A percentile compares a stretch with the other conserved stretches of the same genome.
Conservation (phyloP, 2,797 vertebrate species). For the Arnoldichthys spilopterus region DNA sequence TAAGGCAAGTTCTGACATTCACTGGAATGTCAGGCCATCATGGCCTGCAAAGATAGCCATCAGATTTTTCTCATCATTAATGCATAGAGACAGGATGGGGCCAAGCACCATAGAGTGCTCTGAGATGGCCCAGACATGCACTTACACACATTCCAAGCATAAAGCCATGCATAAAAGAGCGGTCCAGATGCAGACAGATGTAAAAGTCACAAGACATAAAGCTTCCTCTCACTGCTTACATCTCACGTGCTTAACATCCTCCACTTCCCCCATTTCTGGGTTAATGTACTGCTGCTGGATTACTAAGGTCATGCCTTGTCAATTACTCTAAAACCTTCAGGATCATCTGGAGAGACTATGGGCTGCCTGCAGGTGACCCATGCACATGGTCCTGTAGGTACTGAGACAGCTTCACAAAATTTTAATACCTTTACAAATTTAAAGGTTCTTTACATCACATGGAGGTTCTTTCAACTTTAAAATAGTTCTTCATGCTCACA, state of each 20-base stretch:
- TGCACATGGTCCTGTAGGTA: constrained; percentile 2
- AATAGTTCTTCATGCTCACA: too few species aligned
- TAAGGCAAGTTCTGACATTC: constrained; percentile 35
- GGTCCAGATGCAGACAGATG: constrained; percentile 17
- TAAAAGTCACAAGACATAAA: constrained; percentile 28
- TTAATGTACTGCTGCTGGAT: constrained; percentile 31
- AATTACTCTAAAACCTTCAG: constrained; percentile 1
- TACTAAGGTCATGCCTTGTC: constrained; percentile 13
- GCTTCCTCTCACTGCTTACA: constrained; percentile 34
- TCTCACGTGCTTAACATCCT: constrained; percentile 9
- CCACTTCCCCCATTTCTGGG: constrained; percentile 13
- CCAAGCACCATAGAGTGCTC: constrained; percentile 10
- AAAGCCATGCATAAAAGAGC: neutral
- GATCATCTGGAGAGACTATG: neutral
- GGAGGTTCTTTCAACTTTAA: too few species aligned
- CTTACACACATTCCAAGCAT: constrained; percentile 16
- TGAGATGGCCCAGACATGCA: constrained; percentile 21
- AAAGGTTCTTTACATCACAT: too few species aligned
- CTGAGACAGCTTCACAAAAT: neutral
- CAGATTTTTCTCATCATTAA: constrained; percentile 34
- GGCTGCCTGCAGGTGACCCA: neutral
- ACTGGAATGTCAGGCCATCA: constrained; percentile 30
- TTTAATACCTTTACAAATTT: too few species aligned
- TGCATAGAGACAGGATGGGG: constrained; percentile 19
- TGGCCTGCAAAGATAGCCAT: constrained; percentile 12